Base-by-base conservation (phyloP, 2,888 invertebrate genomes). In the Diarsia mendica region DNA sequence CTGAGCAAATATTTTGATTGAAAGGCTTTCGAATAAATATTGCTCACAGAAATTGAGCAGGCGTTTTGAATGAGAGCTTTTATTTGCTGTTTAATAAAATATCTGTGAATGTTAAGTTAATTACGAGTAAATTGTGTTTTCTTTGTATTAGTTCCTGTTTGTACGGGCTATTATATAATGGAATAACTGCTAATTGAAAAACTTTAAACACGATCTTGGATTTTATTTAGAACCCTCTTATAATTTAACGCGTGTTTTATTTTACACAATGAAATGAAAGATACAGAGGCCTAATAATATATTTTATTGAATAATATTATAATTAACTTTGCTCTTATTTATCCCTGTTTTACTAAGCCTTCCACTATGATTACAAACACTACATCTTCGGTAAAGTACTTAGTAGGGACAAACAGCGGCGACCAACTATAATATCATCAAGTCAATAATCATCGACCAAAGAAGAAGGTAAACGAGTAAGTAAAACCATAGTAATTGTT, bases 11-110 rank as follows among this genome's bases (percentile, higher is more conserved):
- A 75, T 64, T 80, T 44, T 46, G 33, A 72, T 73, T 75, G 13
- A 72, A 74, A 66, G 53, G 23, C 9, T 79, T 28, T 23, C 8
- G 48, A 61, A 67, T 70, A 68, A 60, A 72, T 51, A 66, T 75
- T 85, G 84, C 85, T 77, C 55, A 60, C 10, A 51, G 3, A 75
- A 66, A 58, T 65, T 67, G 3, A 6, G 10, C 48, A 85, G 85
- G 85, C 77, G 69, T 58, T 74, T 66, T 9, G 15, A 63, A 44
- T 61, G 4, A 61, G 46, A 46, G 60, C 48, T 49, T 64, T 65
- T 15, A 23, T 61, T 72, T 65, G 28, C 11, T 28, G 10, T 58
- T 28, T 15, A 18, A 3, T 10, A 13, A 23, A 20, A 39, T 48
- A 18, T 23, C 23, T 71, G 10, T 55, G 8, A 11, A 46, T 28